A percentile compares a stretch with the other conserved stretches of the same genome.
Conservation (phyloP, 1,140 invertebrate species). For the Drosophila sp. region DNA sequence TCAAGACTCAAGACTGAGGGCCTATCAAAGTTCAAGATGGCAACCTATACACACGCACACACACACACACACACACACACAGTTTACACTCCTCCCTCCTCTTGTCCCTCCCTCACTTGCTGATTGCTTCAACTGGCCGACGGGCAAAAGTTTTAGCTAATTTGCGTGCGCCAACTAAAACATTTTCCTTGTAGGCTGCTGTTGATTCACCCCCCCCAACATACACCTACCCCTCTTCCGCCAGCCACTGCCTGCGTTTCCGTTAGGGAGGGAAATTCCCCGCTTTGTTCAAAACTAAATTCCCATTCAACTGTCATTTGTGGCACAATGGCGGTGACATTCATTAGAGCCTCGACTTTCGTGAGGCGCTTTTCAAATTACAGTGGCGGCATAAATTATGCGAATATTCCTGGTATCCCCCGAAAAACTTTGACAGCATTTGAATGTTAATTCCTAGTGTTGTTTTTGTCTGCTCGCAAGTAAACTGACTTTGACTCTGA, state of each 20-base stretch:
- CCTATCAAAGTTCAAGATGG: constrained; percentile 54
- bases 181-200: constrained; percentile 62
- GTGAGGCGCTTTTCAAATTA: constrained; percentile 38
- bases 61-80: not conserved
- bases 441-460: constrained; percentile 54
- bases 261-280: constrained; percentile 14
- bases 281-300: constrained; percentile 67
- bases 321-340: constrained; percentile 45
- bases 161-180: constrained; percentile 75
- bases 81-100: not conserved
- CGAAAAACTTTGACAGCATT: constrained; percentile 40
- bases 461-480: constrained; percentile 49
- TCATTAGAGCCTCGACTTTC: constrained; percentile 24
- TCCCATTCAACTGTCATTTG: constrained; percentile 80
- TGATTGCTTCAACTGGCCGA: constrained; percentile 5
- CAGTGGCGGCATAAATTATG: constrained; percentile 54
- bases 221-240: too few species aligned
- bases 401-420: constrained; percentile 6
- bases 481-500: constrained; percentile 57
- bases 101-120: not conserved
- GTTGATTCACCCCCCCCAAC: not conserved
- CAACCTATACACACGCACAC: constrained; percentile 14
- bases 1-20: constrained; percentile 19
- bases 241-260: not conserved
- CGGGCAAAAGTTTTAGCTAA: constrained; percentile 71